phyloP scores from a whole-genome alignment of 2,888 invertebrate species.

The Cylloceria caligata region DNA sequence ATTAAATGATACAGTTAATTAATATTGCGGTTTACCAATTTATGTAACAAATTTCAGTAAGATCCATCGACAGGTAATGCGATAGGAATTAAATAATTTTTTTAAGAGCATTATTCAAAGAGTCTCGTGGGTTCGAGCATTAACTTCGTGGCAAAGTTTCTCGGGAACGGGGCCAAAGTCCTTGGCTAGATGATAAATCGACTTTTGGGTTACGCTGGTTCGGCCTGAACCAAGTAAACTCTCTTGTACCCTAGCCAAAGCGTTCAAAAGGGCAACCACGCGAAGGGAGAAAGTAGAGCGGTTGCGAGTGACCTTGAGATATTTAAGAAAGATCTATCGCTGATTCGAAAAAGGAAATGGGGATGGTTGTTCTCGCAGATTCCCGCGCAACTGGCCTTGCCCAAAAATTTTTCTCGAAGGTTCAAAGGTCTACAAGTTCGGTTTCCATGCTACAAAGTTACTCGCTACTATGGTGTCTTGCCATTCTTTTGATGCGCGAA shows the following conservation, averaged over 20 bases:
- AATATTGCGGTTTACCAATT: no score
- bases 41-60: no score
- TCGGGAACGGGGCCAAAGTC: conserved; percentile 25
- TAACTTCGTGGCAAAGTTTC: neutral
- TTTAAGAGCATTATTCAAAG: no score
- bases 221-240: neutral
- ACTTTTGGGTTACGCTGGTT: conserved; percentile 47
- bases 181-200: conserved; percentile 31
- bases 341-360: conserved; percentile 55
- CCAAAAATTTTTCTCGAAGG: conserved; percentile 2
- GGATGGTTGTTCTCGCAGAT: conserved; percentile 11
- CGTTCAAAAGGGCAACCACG: conserved; percentile 1
- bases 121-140: neutral
- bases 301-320: conserved; percentile 38
- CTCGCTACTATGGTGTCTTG: neutral
- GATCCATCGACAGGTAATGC: no score
- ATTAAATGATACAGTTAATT: no score
- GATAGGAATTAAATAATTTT: no score
- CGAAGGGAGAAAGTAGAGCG: conserved; percentile 18
- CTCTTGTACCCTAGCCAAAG: conserved; percentile 2
- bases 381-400: neutral
- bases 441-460: neutral
- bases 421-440: conserved; percentile 7
- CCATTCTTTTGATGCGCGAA: no score
- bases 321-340: neutral